Evolutionary conservation across 2,113 vertebrate species (phyloP).

Genomic region (Cyphomyrus plagiostoma): DNA sequence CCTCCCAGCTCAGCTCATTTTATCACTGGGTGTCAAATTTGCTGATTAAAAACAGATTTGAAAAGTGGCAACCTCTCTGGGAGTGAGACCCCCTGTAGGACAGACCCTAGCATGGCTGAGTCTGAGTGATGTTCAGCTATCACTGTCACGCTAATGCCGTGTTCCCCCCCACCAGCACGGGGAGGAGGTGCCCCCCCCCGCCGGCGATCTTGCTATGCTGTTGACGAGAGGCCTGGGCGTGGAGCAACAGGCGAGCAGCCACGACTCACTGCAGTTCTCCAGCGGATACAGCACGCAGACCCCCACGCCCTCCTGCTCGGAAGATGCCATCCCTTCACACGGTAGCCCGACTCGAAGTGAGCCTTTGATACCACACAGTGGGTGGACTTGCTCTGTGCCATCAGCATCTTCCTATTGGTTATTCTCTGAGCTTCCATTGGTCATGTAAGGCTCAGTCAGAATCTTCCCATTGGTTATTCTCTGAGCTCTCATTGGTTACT

Average conservation of each 20-base stretch:
- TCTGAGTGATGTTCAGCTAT: background rate
- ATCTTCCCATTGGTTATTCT: background rate
- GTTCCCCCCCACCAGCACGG: constrained; percentile 68
- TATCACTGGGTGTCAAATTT: background rate
- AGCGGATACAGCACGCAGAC: constrained; percentile 96
- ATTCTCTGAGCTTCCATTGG: background rate
- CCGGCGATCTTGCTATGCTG: constrained; percentile 90
- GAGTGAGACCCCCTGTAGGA: background rate
- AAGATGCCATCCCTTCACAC: constrained; percentile 98
- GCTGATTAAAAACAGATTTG: background rate
- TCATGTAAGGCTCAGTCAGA: background rate
- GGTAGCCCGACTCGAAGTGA: constrained; percentile 53
- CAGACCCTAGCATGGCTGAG: background rate
- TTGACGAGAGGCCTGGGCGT: constrained; percentile 85
- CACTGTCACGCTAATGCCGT: background rate
- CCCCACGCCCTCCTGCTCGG: constrained; percentile 91
- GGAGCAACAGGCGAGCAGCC: constrained; percentile 95
- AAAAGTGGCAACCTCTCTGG: background rate
- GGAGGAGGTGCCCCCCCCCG: constrained; percentile 81
- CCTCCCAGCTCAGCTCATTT: background rate
- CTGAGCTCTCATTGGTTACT: background rate
- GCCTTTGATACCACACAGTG: background rate
- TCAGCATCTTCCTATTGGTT: background rate
- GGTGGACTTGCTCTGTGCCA: background rate
- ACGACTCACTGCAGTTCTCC: constrained; percentile 91